Evolutionary conservation across 2,797 vertebrate genomes (phyloP).

Genomic region (Microctenopoma stevenorrisi): DNA sequence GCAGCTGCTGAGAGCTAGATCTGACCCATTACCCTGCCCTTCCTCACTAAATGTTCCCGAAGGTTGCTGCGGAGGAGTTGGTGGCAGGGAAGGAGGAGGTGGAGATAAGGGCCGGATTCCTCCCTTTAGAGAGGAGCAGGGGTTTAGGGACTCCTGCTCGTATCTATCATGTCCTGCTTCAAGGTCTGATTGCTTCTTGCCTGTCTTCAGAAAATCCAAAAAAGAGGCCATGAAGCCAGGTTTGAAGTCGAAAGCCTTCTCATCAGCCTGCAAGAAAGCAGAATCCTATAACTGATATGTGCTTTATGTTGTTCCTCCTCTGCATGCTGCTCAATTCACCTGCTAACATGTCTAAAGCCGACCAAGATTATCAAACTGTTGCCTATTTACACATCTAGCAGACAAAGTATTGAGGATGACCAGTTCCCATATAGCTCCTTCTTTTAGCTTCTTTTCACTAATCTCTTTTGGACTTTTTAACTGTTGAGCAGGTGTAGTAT

Average conservation of each 20-base stretch:
- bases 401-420: neutral
- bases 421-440: neutral
- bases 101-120: slow-evolving; percentile 76
- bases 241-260: slow-evolving; percentile 90
- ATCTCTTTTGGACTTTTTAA: no score
- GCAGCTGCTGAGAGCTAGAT: slow-evolving; percentile 85
- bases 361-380: neutral
- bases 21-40: slow-evolving; percentile 77
- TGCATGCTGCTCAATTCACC: neutral
- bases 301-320: neutral
- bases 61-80: slow-evolving; percentile 47
- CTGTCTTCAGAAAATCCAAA: slow-evolving; percentile 91
- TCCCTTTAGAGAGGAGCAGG: slow-evolving; percentile 76
- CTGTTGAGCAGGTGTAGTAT: no score
- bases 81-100: slow-evolving; percentile 63
- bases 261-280: slow-evolving; percentile 81
- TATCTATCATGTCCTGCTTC: slow-evolving; percentile 46
- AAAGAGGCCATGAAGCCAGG: slow-evolving; percentile 94
- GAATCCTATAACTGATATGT: slow-evolving; percentile 1
- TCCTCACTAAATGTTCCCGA: slow-evolving; percentile 60
- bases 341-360: neutral
- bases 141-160: slow-evolving; percentile 53
- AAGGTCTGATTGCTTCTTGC: slow-evolving; percentile 82
- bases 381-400: neutral
- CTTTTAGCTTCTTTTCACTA: neutral